Conservation (phyloP, 1,140 invertebrate genomes). For the Psilanteris sp. region DNA sequence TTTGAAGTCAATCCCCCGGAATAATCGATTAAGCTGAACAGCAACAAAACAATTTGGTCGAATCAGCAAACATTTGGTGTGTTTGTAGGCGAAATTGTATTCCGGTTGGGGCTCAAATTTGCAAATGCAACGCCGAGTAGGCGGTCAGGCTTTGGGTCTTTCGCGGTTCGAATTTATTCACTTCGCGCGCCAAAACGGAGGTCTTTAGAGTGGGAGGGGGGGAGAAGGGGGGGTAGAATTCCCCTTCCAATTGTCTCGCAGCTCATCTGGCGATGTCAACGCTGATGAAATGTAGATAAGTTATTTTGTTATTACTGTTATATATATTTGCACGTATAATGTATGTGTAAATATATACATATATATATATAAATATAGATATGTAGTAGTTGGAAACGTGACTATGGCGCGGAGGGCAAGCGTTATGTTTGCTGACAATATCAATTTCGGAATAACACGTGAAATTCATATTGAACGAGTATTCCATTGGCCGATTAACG, state of each 20-base stretch:
- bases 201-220: no score
- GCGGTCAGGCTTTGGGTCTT: slow-evolving; percentile 26
- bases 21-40: slow-evolving; percentile 31
- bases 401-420: slow-evolving; percentile 49
- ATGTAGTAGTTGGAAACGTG: slow-evolving; percentile 64
- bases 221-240: no score
- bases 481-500: slow-evolving; percentile 54
- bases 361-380: no score
- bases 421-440: slow-evolving; percentile 73
- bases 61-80: slow-evolving; percentile 26
- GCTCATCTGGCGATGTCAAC: slow-evolving; percentile 36
- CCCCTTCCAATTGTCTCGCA: no score
- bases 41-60: slow-evolving; percentile 25
- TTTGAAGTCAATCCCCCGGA: slow-evolving; percentile 19
- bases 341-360: no score
- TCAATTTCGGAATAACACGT: slow-evolving; percentile 70
- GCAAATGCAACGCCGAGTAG: slow-evolving; percentile 21
- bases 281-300: slow-evolving; percentile 53
- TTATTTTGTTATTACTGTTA: slow-evolving; percentile 61
- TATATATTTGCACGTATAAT: no score
- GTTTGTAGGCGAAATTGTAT: slow-evolving; percentile 21
- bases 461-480: slow-evolving; percentile 71
- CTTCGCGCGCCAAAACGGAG: no score
- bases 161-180: slow-evolving; percentile 32
- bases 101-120: slow-evolving; percentile 11